phyloP scores from a whole-genome alignment of 2,888 invertebrate genomes.

The Drosophila sordidapex region DNA sequence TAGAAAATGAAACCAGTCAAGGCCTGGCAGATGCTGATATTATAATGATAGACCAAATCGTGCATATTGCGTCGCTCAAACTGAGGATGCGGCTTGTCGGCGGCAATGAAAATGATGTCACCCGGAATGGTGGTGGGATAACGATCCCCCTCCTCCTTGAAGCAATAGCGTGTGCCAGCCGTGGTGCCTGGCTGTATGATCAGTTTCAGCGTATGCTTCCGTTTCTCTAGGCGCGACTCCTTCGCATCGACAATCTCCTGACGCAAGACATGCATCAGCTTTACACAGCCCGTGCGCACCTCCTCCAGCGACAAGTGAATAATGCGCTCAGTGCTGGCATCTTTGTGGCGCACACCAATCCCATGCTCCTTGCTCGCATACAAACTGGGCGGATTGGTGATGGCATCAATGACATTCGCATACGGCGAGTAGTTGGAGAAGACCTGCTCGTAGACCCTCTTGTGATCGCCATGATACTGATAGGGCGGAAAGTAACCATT shows the following conservation, averaged over 20 bases:
- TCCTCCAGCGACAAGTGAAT: constrained; percentile 88
- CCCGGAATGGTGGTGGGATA: constrained; percentile 88
- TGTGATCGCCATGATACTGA: constrained; percentile 92
- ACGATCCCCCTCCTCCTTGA: constrained; percentile 92
- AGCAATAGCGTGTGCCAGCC: constrained; percentile 89
- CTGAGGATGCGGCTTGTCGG: constrained; percentile 89
- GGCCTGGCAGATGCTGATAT: constrained; percentile 89
- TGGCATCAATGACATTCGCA: constrained; percentile 89
- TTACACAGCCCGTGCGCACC: constrained; percentile 90
- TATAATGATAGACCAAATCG: constrained; percentile 88
- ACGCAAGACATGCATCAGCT: constrained; percentile 92
- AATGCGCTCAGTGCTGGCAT: constrained; percentile 86
- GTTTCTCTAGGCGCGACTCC: constrained; percentile 87
- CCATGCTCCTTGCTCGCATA: constrained; percentile 87
- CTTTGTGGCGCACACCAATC: constrained; percentile 88
- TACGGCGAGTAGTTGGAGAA: constrained; percentile 94
- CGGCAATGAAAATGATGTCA: constrained; percentile 90
- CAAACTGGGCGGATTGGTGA: constrained; percentile 88
- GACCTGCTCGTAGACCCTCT: constrained; percentile 91
- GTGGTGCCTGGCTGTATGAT: constrained; percentile 91
- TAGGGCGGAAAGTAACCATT: constrained; percentile 90
- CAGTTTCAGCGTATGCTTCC: constrained; percentile 91
- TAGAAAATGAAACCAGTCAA: constrained; percentile 89
- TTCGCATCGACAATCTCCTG: constrained; percentile 89
- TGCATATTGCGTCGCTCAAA: constrained; percentile 88